Evolutionary conservation across 2,888 invertebrate genomes (phyloP).

Genomic region (Spisula solida): DNA sequence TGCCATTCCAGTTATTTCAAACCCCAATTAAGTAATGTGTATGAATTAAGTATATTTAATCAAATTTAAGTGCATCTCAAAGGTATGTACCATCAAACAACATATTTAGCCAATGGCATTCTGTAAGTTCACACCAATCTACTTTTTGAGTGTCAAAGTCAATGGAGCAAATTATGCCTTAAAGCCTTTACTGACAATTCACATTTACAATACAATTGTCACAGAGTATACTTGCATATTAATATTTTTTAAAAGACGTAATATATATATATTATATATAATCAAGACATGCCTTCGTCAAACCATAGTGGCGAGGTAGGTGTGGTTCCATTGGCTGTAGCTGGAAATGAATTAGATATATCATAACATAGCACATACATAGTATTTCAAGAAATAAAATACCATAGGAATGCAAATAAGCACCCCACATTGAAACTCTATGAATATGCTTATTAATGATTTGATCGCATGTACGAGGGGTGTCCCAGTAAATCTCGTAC

Average conservation of each 20-base stretch:
- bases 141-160: neutral
- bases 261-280: neutral
- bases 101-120: neutral
- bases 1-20: neutral
- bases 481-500: too few relatives aligned
- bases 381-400: neutral
- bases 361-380: neutral
- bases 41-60: neutral
- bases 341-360: constrained; percentile 50
- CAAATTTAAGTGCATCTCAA: neutral
- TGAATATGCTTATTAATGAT: too few relatives aligned
- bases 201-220: constrained; percentile 12
- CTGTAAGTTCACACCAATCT: neutral
- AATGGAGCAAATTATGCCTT: constrained; percentile 21
- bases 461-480: too few relatives aligned
- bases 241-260: neutral
- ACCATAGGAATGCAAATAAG: neutral
- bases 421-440: neutral
- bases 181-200: neutral
- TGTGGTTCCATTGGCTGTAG: constrained; percentile 48
- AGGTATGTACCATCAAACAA: neutral
- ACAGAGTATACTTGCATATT: constrained; percentile 23
- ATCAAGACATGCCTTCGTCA: constrained; percentile 72
- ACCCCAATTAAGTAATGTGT: neutral
- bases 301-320: constrained; percentile 67